Evolutionary conservation across 2,113 vertebrate species (phyloP).

Genomic region (Oplegnathus fasciatus): DNA sequence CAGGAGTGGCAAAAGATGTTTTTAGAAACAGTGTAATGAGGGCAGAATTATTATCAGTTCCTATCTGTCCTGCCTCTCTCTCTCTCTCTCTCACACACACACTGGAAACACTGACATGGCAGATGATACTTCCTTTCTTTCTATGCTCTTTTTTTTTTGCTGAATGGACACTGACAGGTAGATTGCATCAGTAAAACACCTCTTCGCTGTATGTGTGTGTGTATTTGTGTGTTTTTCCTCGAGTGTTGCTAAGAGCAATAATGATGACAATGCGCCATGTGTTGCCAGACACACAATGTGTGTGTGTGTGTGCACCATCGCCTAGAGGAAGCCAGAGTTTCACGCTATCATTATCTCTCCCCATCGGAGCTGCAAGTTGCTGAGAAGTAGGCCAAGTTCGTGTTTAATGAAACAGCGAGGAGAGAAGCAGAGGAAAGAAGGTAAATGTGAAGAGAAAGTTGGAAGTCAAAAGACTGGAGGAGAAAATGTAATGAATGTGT

Average conservation of each 20-base stretch:
- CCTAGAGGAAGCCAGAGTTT: slow-evolving; percentile 29
- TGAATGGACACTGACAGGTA: slow-evolving; percentile 35
- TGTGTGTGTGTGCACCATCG: slow-evolving; percentile 7
- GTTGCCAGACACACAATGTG: neutral
- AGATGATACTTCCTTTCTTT: neutral
- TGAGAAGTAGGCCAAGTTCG: slow-evolving; percentile 40
- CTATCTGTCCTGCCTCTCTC: neutral
- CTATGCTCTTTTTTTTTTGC: neutral
- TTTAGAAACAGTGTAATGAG: slow-evolving; percentile 35
- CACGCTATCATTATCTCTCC: slow-evolving; percentile 43
- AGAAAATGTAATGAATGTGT: neutral
- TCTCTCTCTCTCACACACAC: neutral
- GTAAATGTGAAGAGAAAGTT: neutral
- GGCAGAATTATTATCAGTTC: neutral
- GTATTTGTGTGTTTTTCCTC: slow-evolving; percentile 8
- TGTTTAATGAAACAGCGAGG: slow-evolving; percentile 27
- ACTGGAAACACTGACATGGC: slow-evolving; percentile 5
- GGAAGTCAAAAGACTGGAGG: neutral
- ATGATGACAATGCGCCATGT: slow-evolving; percentile 15
- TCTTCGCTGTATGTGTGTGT: neutral
- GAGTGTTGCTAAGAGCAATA: slow-evolving; percentile 14
- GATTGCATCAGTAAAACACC: slow-evolving; percentile 32
- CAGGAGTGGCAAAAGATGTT: neutral
- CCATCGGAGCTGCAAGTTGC: slow-evolving; percentile 5
- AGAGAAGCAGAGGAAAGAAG: neutral